phyloP scores from a whole-genome alignment of 2,113 vertebrate species.

The Shinisaurus crocodilurus region DNA sequence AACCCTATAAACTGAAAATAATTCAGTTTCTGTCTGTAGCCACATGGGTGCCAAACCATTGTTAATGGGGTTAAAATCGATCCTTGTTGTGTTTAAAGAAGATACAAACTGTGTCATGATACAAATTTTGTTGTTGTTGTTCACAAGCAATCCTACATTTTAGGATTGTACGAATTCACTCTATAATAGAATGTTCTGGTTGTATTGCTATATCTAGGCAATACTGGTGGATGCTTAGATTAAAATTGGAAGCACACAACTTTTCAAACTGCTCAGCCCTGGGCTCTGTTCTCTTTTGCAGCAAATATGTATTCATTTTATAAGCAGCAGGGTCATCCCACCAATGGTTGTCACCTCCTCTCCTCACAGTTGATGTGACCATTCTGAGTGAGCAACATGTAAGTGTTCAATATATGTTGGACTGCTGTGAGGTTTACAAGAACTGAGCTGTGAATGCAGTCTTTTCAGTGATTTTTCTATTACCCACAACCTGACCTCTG shows the following conservation, averaged over 20 bases:
- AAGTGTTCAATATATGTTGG: not conserved
- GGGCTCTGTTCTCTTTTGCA: not conserved
- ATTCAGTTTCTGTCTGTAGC: not conserved
- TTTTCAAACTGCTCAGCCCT: constrained; percentile 19
- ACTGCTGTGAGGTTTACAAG: not conserved
- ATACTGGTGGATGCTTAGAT: not conserved
- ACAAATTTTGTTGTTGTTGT: not conserved
- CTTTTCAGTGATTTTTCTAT: not conserved
- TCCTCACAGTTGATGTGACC: not conserved
- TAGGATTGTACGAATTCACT: not conserved
- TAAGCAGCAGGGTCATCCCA: not conserved
- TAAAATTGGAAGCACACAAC: not conserved
- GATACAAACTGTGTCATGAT: not conserved
- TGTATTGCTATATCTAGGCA: too few relatives aligned
- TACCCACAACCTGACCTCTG: not conserved
- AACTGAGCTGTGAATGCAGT: not conserved
- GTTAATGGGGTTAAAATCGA: not conserved
- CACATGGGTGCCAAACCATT: not conserved
- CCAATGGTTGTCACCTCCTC: not conserved
- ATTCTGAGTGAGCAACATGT: too few relatives aligned
- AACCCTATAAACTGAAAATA: not conserved
- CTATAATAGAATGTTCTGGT: not conserved
- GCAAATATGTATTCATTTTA: not conserved
- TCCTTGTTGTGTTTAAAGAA: not conserved
- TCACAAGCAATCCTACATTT: not conserved